Evolutionary conservation across 2,113 vertebrate genomes (phyloP), one percentile per base, ranked within the genome.

Genomic region (Mobula birostris): DNA sequence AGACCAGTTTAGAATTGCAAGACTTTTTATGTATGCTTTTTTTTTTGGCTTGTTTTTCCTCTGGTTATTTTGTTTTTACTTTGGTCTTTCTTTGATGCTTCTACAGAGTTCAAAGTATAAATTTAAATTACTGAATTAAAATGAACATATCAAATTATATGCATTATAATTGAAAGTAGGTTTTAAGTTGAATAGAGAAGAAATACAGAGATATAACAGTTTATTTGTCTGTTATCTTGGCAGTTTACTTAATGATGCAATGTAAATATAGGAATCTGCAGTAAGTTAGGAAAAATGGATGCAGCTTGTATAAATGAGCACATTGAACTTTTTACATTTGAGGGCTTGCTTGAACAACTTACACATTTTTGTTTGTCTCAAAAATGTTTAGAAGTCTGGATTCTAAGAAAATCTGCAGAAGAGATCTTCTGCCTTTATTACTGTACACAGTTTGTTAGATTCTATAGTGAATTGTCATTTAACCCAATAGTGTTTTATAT

Each of bases 341-440:
- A 85, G 88, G 1, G 36, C 61, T 90, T 61, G 4, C 80, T 32
- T 91, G 27, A 91, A 70, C 32, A 91, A 21, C 12, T 24, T 74
- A 40, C 40, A 70, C 40, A 74, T 76, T 93, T 74, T 93, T 76
- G 40, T 56, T 74, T 76, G 40, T 56, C 61, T 76, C 14, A 74
- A 74, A 72, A 79, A 93, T 72, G 70, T 19, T 93, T 74, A 74
- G 32, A 93, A 74, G 91, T 93, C 2, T 76, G 74, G 68, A 74
- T 74, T 93, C 36, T 32, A 63, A 90, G 74, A 93, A 93, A 74
- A 93, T 93, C 91, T 93, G 91, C 91, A 93, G 70, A 74, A 93
- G 66, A 70, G 40, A 93, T 74, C 61, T 70, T 93, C 27, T 93
- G n/a, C 66, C 2, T 92, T 93, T 63, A 63, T n/a, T 63, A 63